Base-by-base conservation (phyloP, 2,797 vertebrate genomes). In the Pseudopleuronectes americanus region DNA sequence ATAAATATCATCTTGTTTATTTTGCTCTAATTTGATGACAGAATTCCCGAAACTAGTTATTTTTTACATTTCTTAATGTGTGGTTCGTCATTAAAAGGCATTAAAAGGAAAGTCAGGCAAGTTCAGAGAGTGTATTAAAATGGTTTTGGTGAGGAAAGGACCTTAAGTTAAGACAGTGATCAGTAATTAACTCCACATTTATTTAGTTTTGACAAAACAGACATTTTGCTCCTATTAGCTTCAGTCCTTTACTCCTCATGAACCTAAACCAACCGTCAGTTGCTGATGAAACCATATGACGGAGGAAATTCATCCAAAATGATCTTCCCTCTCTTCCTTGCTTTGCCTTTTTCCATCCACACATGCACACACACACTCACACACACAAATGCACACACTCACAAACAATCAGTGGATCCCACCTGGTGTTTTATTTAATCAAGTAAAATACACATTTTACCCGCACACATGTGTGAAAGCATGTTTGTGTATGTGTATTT, bases 361-460 rank as follows among this genome's bases (percentile, higher is more conserved):
- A 22, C 61, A 38, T 71, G 63, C 71, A 57, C 57, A 70, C 41
- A 48, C 54, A 63, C 43, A 38, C 28, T 47, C 62, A 19, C 43
- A 47, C 43, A 47, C 75, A 23, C 28, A 31, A 8, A 31, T 31
- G 28, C 28, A 57, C 36, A 33, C 28, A 31, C 57, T 48, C 66
- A 53, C 71, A 83, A 82, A 87, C 75, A 81, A 79, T 84, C 78
- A 85, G 58, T 54, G 36, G 49, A 77, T 78, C 80, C 85, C 89
- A 86, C 85, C 88, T 87, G 86, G 81, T 85, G 86, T 90, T 89
- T 84, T 86, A 85, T 89, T 89, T 89, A 89, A 90, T 89, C 87
- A 87, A 77, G 73, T 79, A 81, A 87, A 87, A 82, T 81, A 85
- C 81, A 84, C 73, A 69, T 70, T 72, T 64, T 62, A 45, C 47